Conservation (phyloP, 2,888 invertebrate species). For the Synergus laeviventris region DNA sequence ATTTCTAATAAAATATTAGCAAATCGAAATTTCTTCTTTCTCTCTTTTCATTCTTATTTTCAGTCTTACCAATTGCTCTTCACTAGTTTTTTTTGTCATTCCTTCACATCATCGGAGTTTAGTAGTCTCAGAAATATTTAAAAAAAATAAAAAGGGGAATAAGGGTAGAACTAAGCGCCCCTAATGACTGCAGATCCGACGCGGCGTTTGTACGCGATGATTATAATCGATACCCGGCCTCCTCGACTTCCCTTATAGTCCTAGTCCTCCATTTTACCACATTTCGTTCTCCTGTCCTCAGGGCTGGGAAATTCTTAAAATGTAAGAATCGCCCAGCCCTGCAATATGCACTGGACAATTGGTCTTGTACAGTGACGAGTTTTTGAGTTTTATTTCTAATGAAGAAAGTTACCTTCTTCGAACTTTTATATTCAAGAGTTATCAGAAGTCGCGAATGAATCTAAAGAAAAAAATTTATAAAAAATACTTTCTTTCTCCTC, state of each 20-base stretch:
- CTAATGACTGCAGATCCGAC: conserved; percentile 70
- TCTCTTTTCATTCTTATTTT: not conserved
- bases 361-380: not conserved
- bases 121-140: conserved; percentile 9
- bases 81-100: not conserved
- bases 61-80: not conserved
- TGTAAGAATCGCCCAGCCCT: too few relatives aligned
- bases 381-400: not conserved
- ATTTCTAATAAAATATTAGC: too few relatives aligned
- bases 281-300: conserved; percentile 36
- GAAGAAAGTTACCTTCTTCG: not conserved
- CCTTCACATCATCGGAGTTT: not conserved
- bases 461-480: too few relatives aligned
- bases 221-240: conserved; percentile 71
- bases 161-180: conserved; percentile 65
- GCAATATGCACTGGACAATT: conserved; percentile 6
- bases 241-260: conserved; percentile 44
- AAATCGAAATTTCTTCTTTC: not conserved
- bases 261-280: conserved; percentile 20
- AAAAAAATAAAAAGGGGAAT: conserved; percentile 45
- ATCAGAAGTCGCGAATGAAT: too few relatives aligned
- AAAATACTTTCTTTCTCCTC: too few relatives aligned
- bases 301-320: conserved; percentile 17
- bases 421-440: too few relatives aligned
- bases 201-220: conserved; percentile 66